Evolutionary conservation across 2,888 invertebrate genomes (phyloP).

Genomic region (Tholera decimalis): DNA sequence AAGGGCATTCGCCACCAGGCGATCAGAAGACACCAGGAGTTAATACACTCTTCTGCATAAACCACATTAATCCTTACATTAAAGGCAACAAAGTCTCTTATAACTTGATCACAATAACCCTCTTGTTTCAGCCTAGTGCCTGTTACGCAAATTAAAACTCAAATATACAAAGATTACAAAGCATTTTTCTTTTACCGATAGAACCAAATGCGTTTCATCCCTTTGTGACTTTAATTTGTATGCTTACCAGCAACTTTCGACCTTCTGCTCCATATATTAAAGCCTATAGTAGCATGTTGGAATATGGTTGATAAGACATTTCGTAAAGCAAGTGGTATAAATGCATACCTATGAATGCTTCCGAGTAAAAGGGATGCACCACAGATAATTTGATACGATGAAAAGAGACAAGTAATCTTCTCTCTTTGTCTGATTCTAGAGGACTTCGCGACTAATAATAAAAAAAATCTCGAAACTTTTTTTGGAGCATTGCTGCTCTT

Average conservation of each 20-base stretch:
- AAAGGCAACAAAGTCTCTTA: slow-evolving; percentile 24
- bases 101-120: slow-evolving; percentile 19
- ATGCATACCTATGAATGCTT: slow-evolving; percentile 61
- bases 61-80: slow-evolving; percentile 29
- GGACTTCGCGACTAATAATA: slow-evolving; percentile 69
- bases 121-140: neutral
- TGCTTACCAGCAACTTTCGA: slow-evolving; percentile 30
- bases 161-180: slow-evolving; percentile 21
- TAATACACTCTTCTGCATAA: slow-evolving; percentile 29
- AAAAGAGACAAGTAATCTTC: slow-evolving; percentile 56
- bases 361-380: slow-evolving; percentile 60
- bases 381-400: slow-evolving; percentile 11
- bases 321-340: slow-evolving; percentile 32
- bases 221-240: slow-evolving; percentile 6
- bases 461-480: slow-evolving; percentile 39
- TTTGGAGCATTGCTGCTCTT: no score
- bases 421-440: slow-evolving; percentile 63
- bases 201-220: slow-evolving; percentile 32
- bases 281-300: slow-evolving; percentile 7
- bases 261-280: slow-evolving; percentile 10
- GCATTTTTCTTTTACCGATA: slow-evolving; percentile 20
- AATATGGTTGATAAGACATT: neutral
- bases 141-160: slow-evolving; percentile 39
- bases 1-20: slow-evolving; percentile 83
- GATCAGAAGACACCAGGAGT: slow-evolving; percentile 70